Evolutionary conservation across 2,888 invertebrate species (phyloP).

Genomic region (Plebejus argus): DNA sequence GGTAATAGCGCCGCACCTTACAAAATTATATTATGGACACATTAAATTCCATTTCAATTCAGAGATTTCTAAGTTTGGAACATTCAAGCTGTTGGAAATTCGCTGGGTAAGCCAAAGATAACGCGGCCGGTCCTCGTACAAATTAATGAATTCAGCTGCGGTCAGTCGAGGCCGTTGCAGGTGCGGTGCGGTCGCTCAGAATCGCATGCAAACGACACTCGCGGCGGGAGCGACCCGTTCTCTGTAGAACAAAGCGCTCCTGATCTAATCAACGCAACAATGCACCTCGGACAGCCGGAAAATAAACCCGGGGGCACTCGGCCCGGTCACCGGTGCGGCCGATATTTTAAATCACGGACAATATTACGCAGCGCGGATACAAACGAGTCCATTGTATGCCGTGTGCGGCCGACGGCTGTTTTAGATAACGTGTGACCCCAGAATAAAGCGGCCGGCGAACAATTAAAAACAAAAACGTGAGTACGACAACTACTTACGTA

Average conservation of each 20-base stretch:
- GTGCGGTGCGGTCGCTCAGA: constrained; percentile 53
- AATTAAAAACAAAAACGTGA: constrained; percentile 60
- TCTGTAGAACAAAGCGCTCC: constrained; percentile 68
- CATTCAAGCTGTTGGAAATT: constrained; percentile 13
- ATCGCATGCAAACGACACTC: constrained; percentile 62
- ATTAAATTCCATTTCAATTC: not conserved
- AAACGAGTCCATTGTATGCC: constrained; percentile 72
- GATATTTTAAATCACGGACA: constrained; percentile 78
- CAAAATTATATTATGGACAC: not conserved
- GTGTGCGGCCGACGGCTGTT: constrained; percentile 73
- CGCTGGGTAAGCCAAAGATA: constrained; percentile 27
- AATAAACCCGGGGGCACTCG: constrained; percentile 61
- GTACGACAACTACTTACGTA: constrained; percentile 46
- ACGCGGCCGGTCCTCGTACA: constrained; percentile 39
- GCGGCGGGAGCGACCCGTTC: constrained; percentile 61
- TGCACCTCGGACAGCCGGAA: constrained; percentile 70
- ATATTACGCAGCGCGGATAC: constrained; percentile 70
- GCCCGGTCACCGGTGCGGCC: constrained; percentile 61
- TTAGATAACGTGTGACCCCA: constrained; percentile 76
- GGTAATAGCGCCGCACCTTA: not conserved
- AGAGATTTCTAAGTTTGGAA: not conserved
- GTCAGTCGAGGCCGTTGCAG: constrained; percentile 47
- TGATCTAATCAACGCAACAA: constrained; percentile 79
- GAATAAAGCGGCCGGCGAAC: constrained; percentile 64
- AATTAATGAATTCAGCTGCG: constrained; percentile 49